Conservation (phyloP, 2,113 vertebrate genomes). For the Tachysurus vachellii region DNA sequence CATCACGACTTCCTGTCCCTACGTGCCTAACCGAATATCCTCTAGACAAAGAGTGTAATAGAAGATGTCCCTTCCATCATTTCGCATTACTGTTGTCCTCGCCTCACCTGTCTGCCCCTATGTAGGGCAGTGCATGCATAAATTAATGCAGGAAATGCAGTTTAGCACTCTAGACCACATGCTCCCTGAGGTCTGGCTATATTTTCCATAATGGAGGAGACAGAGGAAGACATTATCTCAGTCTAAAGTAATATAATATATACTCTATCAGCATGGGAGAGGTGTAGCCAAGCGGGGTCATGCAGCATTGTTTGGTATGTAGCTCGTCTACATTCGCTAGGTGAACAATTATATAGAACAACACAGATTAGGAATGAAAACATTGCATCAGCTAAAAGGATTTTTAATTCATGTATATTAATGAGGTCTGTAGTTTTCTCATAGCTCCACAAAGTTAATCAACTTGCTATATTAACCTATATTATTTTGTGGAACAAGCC, state of each 20-base stretch:
- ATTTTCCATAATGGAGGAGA: slow-evolving; percentile 18
- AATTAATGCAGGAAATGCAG: slow-evolving; percentile 19
- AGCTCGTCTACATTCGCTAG: neutral
- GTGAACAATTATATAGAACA: neutral
- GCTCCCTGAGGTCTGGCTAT: neutral
- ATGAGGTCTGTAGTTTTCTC: neutral
- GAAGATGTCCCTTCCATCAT: neutral
- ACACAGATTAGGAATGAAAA: neutral
- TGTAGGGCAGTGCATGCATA: neutral
- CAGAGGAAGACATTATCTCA: neutral
- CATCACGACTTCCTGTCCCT: neutral
- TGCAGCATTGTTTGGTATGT: neutral
- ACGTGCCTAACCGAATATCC: neutral
- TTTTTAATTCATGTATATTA: slow-evolving; percentile 20
- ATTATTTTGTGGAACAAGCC: neutral
- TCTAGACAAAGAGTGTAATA: neutral
- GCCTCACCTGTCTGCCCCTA: neutral
- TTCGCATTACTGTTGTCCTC: neutral
- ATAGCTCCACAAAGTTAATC: neutral
- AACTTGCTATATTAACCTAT: neutral
- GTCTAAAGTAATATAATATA: neutral
- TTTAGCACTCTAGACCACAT: neutral
- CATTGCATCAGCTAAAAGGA: neutral
- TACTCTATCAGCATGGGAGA: neutral
- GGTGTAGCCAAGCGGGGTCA: neutral